Percentiles rank a stretch among this genome's conserved stretches.
phyloP scores from a whole-genome alignment of 2,113 vertebrate genomes.

The Scartelaos histophorus region DNA sequence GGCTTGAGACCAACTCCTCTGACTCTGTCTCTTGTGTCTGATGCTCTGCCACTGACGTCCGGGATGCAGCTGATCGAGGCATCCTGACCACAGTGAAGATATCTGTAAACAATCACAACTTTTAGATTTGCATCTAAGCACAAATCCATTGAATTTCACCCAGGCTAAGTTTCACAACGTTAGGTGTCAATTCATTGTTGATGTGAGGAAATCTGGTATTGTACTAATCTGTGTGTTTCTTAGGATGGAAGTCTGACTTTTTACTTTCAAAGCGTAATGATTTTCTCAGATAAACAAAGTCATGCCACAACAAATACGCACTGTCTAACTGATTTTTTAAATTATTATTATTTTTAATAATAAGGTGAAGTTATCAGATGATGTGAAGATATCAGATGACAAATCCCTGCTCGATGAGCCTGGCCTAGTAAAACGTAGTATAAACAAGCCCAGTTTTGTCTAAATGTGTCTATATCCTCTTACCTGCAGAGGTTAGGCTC shows the following conservation, averaged over 20 bases:
- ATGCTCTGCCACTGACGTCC: slow-evolving; percentile 13
- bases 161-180: neutral
- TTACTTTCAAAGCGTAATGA: no score
- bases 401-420: neutral
- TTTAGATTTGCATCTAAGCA: neutral
- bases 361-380: neutral
- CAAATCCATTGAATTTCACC: neutral
- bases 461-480: neutral
- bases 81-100: slow-evolving; percentile 38
- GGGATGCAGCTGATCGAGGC: slow-evolving; percentile 59
- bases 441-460: neutral
- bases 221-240: no score
- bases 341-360: no score
- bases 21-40: slow-evolving; percentile 20
- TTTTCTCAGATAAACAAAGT: no score
- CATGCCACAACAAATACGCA: no score
- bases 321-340: no score
- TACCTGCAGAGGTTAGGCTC: neutral
- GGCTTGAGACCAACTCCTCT: slow-evolving; percentile 58
- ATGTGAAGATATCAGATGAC: neutral
- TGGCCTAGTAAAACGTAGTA: neutral
- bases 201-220: neutral
- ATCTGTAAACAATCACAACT: neutral
- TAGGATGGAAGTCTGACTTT: no score
- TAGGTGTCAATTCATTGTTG: neutral